phyloP scores from a whole-genome alignment of 2,113 vertebrate species.

The Malurus alboscapulatus region DNA sequence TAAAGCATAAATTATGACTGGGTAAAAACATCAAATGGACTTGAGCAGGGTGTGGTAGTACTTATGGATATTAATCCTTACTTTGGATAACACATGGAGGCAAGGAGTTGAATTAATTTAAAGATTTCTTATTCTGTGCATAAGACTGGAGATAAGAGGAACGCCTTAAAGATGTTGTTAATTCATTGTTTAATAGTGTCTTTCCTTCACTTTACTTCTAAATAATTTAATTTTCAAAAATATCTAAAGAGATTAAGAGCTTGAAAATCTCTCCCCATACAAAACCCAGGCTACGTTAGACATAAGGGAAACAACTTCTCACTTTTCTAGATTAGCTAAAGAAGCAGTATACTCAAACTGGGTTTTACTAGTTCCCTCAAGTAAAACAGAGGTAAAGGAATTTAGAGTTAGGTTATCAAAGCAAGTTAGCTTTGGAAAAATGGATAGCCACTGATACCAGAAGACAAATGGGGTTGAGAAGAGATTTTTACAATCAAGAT shows the following conservation, averaged over 20 bases:
- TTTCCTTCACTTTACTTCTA: background rate
- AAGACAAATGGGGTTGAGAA: background rate
- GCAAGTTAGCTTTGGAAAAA: background rate
- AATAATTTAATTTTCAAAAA: background rate
- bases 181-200: background rate
- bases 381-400: background rate
- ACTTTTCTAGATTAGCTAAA: background rate
- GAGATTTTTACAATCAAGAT: background rate
- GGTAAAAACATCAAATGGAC: background rate
- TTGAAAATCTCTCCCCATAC: background rate
- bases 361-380: background rate
- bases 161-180: background rate
- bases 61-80: background rate
- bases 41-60: background rate
- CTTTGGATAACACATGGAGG: background rate
- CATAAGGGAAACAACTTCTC: background rate
- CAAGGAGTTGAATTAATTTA: background rate
- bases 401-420: background rate
- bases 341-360: background rate
- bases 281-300: background rate
- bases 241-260: background rate
- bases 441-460: background rate
- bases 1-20: background rate
- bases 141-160: background rate
- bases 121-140: background rate